A percentile compares a stretch with the other conserved stretches of the same genome.
These are phyloP conservation scores for Tachuris rubrigastra DNA, from an alignment of 2,113 vertebrate species.

Conservation along the genomic window DNA sequence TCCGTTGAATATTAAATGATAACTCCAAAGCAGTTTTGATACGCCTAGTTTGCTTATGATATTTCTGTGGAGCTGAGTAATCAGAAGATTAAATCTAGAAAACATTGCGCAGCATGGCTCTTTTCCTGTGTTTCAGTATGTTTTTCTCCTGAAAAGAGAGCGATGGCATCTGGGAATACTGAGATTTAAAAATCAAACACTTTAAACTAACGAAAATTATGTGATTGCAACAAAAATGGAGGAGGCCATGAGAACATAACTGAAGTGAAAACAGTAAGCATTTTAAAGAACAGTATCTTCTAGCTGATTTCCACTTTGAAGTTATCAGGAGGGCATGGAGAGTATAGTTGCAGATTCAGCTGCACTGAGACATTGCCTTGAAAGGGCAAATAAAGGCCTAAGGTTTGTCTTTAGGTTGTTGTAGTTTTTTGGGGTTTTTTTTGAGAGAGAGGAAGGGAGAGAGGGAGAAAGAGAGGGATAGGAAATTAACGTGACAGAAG, in stretches of 20 bases:
- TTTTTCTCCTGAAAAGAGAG: neutral
- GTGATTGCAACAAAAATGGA: neutral
- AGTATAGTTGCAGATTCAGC: neutral
- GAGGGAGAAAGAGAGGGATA: neutral
- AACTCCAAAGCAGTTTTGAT: neutral
- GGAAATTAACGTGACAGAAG: neutral
- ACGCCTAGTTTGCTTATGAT: neutral
- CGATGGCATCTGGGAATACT: neutral
- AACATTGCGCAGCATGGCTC: neutral
- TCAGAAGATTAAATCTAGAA: neutral
- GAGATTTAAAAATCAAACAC: neutral
- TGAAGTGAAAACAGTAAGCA: neutral
- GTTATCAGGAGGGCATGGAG: neutral
- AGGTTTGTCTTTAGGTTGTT: neutral
- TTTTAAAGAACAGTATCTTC: neutral
- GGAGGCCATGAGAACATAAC: neutral
- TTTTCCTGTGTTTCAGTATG: neutral
- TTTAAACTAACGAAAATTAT: neutral
- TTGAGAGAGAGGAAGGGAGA: fast-evolving
- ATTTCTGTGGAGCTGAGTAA: neutral
- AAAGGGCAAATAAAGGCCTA: neutral
- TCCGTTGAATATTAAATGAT: neutral
- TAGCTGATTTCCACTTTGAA: neutral
- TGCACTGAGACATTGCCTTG: neutral
- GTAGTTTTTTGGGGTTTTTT: neutral